These are phyloP conservation scores for Sitodiplosis mosellana DNA, from an alignment of 1,140 invertebrate genomes.

Conservation along the genomic window DNA sequence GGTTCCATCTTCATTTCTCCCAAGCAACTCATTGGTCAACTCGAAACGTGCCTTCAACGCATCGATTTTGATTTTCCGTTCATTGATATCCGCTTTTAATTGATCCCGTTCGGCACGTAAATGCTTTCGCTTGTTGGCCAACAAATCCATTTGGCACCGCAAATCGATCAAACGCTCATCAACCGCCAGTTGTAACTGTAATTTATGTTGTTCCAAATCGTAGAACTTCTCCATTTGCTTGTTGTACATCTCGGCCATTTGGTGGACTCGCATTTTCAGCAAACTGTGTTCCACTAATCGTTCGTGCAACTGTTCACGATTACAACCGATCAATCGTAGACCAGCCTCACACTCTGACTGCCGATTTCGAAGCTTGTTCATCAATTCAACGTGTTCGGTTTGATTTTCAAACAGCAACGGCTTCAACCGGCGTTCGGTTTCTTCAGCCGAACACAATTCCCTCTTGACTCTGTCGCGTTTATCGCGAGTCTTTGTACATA, in stretches of 20 bases:
- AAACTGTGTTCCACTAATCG: conserved; percentile 40
- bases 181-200: conserved; percentile 36
- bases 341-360: conserved; percentile 29
- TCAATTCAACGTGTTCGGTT: not conserved
- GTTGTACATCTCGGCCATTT: conserved; percentile 31
- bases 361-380: conserved; percentile 24
- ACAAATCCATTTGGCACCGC: conserved; percentile 31
- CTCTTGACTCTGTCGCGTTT: conserved; percentile 9
- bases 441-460: conserved; percentile 11
- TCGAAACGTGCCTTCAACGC: conserved; percentile 30
- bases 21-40: conserved; percentile 20
- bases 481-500: conserved; percentile 9
- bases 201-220: conserved; percentile 34
- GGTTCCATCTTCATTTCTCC: conserved; percentile 31
- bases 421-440: conserved; percentile 8
- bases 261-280: conserved; percentile 32
- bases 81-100: conserved; percentile 28
- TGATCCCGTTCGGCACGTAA: conserved; percentile 32
- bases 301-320: conserved; percentile 26
- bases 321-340: conserved; percentile 24
- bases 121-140: conserved; percentile 31
- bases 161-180: conserved; percentile 38
- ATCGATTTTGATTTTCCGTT: conserved; percentile 31
- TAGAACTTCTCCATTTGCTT: conserved; percentile 34
- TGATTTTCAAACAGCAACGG: not conserved